Percentiles rank a stretch among this genome's conserved stretches.
phyloP scores from a whole-genome alignment of 2,888 invertebrate genomes.

The Agrypnus murinus region DNA sequence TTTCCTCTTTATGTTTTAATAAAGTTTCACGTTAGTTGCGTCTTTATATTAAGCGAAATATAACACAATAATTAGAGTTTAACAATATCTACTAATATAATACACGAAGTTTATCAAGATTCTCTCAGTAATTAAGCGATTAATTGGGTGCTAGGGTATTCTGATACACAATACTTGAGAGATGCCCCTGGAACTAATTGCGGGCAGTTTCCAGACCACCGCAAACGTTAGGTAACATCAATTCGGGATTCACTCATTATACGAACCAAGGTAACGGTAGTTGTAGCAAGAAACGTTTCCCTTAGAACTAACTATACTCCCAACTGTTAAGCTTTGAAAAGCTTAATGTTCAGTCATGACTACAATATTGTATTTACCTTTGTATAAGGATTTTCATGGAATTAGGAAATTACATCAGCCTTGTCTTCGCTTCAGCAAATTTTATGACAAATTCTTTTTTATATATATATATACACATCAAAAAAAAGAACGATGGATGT shows the following conservation, averaged over 20 bases:
- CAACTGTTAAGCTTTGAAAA: not conserved
- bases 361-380: slow-evolving; percentile 18
- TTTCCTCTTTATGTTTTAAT: too few relatives aligned
- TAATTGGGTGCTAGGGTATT: not conserved
- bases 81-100: too few relatives aligned
- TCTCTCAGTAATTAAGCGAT: slow-evolving; percentile 7
- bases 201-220: slow-evolving; percentile 18
- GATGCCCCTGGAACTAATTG: slow-evolving; percentile 12
- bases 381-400: not conserved
- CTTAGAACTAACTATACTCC: slow-evolving; percentile 7
- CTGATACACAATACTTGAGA: not conserved
- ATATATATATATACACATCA: too few relatives aligned
- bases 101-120: too few relatives aligned
- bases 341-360: slow-evolving; percentile 17
- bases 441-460: not conserved
- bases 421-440: not conserved
- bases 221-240: slow-evolving; percentile 7
- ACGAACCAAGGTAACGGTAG: not conserved
- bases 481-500: not conserved
- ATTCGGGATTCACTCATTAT: slow-evolving; percentile 7
- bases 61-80: too few relatives aligned
- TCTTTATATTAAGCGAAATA: too few relatives aligned
- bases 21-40: too few relatives aligned
- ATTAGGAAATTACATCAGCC: slow-evolving; percentile 1
- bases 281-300: slow-evolving; percentile 11